Evolutionary conservation across 2,113 vertebrate species (phyloP).

Genomic region (Cyprinus carpio): DNA sequence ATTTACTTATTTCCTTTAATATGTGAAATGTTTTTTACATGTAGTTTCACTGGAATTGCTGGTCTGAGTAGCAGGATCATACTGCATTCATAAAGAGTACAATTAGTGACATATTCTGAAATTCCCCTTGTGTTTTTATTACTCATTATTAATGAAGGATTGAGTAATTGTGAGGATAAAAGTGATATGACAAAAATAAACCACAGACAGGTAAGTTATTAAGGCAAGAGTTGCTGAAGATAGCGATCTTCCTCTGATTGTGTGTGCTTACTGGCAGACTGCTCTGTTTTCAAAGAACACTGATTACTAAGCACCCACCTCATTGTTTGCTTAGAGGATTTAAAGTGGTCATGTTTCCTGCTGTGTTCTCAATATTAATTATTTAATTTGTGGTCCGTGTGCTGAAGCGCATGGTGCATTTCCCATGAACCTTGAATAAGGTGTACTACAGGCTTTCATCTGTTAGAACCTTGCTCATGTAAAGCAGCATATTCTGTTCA

Average conservation of each 20-base stretch:
- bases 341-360: slow-evolving; percentile 27
- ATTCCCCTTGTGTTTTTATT: slow-evolving; percentile 5
- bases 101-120: background rate
- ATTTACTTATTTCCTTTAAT: background rate
- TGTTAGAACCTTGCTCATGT: slow-evolving; percentile 8
- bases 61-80: background rate
- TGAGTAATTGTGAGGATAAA: slow-evolving; percentile 30
- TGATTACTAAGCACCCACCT: slow-evolving; percentile 43
- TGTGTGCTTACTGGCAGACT: slow-evolving; percentile 40
- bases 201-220: slow-evolving; percentile 28
- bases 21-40: background rate
- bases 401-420: slow-evolving; percentile 65
- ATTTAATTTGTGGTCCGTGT: background rate
- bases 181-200: slow-evolving; percentile 4
- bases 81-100: background rate
- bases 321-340: slow-evolving; percentile 43
- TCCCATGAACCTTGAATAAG: slow-evolving; percentile 46
- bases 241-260: slow-evolving; percentile 51
- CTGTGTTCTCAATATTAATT: background rate
- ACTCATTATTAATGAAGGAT: background rate
- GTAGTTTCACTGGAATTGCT: background rate
- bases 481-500: background rate
- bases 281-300: slow-evolving; percentile 41
- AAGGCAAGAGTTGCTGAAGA: background rate
- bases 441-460: background rate